phyloP scores from a whole-genome alignment of 2,888 invertebrate species.

The Aleiodes alternator region DNA sequence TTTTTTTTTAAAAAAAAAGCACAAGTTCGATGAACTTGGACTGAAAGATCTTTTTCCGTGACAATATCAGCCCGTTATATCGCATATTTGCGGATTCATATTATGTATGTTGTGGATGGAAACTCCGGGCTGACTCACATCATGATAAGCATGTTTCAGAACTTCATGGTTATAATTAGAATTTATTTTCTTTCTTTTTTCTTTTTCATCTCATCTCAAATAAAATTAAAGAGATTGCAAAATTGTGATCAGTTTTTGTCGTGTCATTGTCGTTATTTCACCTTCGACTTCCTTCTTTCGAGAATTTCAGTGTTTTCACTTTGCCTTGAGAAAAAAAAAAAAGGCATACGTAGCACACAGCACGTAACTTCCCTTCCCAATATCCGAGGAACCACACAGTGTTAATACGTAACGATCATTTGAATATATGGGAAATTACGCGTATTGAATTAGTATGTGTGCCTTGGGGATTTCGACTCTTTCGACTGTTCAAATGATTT shows the following conservation, averaged over 20 bases:
- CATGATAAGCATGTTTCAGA: no score
- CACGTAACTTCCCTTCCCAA: background rate
- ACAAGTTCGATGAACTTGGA: background rate
- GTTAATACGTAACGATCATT: background rate
- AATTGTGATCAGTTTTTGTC: background rate
- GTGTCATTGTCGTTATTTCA: conserved; percentile 14
- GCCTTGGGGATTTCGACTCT: no score
- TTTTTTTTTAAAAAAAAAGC: background rate
- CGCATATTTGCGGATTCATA: background rate
- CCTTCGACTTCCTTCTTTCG: conserved; percentile 29
- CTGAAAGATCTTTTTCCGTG: background rate
- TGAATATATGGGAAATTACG: background rate
- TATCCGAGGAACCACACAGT: background rate
- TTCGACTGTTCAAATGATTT: background rate
- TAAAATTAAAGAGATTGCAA: background rate
- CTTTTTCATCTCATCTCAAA: background rate
- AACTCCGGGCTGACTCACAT: no score
- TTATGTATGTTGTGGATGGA: no score
- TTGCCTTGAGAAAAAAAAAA: conserved; percentile 10
- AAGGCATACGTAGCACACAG: background rate
- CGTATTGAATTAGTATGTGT: background rate
- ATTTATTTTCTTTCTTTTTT: background rate
- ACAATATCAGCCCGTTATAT: background rate
- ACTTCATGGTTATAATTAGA: background rate
- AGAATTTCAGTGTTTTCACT: conserved; percentile 2